Base-by-base conservation (phyloP, 2,888 invertebrate species). In the Lordiphosa fenestrarum region DNA sequence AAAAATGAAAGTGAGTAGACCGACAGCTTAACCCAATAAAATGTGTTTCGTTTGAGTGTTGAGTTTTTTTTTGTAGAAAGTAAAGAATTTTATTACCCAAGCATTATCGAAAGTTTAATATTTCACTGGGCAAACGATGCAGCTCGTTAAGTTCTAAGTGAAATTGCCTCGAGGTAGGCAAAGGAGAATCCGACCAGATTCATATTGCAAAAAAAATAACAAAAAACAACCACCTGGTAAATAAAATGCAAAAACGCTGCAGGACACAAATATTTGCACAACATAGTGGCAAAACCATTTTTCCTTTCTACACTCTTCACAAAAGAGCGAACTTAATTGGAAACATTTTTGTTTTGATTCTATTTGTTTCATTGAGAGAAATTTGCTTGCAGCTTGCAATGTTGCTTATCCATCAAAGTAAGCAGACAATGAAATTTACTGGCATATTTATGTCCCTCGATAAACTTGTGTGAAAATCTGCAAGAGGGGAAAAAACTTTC, bases 391-490 rank as follows among this genome's bases (percentile, higher is more conserved):
- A 41, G 61, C 46, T 33, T 35, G 15, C 4, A 33, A 36, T 15
- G 52, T 37, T 48, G 56, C 41, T 49, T 33, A 12, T 38, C 44
- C 42, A 48, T 38, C 57, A 56, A 63, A 50, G 40, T 39, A 13
- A 25, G 39, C 33, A 63, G 40, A 65, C 66, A 63, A 63, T 55
- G 65, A 49, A 65, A 63, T 63, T 65, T 63, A 21, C 57, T 36
- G 40, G 21, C 38, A 30, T 47, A 50, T 50, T 63, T 63, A 46
- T 47, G 46, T 46, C 36, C 49, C 46, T 55, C 46, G 49, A 40
- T 54, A 40, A 40, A 37, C 55, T 55, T 48, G 40, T 21, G 30
- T 40, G 23, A 41, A 41, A 65, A 15, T 44, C 39, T 65, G 23
- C 25, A n/a, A 30, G 9, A 30, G 21, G 62, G 15, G 50, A 44